Percentiles rank a stretch among this genome's conserved stretches.
phyloP scores from a whole-genome alignment of 1,140 invertebrate species.

The Archegozetes longisetosus region DNA sequence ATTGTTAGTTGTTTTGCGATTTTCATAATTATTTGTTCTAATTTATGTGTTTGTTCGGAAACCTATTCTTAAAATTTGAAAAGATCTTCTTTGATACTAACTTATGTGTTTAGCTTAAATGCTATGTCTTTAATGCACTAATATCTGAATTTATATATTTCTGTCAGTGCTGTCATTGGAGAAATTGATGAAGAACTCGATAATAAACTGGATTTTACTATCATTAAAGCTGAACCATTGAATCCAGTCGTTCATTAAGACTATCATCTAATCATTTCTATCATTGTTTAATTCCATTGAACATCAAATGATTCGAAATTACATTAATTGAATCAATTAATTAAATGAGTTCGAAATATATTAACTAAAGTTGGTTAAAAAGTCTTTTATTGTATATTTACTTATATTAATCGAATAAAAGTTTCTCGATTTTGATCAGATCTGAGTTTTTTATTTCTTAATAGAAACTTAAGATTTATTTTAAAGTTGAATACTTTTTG shows the following conservation, averaged over 20 bases:
- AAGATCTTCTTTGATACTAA: not conserved
- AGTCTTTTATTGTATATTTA: no score
- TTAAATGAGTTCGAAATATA: no score
- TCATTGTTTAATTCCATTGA: no score
- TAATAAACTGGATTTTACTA: slow-evolving; percentile 58
- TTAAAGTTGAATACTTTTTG: no score
- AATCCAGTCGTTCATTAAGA: slow-evolving; percentile 67
- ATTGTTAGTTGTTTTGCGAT: not conserved
- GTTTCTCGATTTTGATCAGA: no score
- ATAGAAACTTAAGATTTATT: no score
- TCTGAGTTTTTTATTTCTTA: no score
- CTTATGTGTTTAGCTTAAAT: not conserved
- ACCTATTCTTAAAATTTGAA: slow-evolving; percentile 7
- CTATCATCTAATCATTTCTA: not conserved
- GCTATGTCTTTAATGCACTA: not conserved
- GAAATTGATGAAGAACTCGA: slow-evolving; percentile 82
- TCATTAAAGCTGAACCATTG: slow-evolving; percentile 74
- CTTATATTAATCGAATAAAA: no score
- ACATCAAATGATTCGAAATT: no score
- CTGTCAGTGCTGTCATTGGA: slow-evolving; percentile 63
- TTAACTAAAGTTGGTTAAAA: no score
- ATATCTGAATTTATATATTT: slow-evolving; percentile 17
- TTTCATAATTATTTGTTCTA: slow-evolving; percentile 22
- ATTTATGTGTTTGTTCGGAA: slow-evolving; percentile 9
- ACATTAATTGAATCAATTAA: no score